Evolutionary conservation across 2,113 vertebrate genomes (phyloP).

Genomic region (Melanerpes formicivorus): DNA sequence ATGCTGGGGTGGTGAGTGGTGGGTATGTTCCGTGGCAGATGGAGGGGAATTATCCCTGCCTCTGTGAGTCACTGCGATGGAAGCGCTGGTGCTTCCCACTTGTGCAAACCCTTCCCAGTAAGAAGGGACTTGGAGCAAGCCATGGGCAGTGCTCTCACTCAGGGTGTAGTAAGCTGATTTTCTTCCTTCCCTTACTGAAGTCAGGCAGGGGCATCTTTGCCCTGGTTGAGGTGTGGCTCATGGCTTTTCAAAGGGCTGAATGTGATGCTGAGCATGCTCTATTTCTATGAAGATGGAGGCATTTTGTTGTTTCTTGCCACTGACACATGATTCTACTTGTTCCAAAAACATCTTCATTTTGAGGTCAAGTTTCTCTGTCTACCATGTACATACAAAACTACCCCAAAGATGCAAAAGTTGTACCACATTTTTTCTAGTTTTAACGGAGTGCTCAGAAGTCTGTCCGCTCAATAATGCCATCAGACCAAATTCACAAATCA

Average conservation of each 20-base stretch:
- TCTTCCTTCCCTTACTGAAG: neutral
- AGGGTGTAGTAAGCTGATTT: neutral
- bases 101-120: neutral
- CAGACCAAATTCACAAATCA: neutral
- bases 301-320: neutral
- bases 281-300: neutral
- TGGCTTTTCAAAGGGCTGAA: neutral
- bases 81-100: neutral
- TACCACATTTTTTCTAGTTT: neutral
- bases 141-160: neutral
- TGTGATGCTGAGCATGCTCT: neutral
- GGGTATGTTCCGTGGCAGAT: neutral
- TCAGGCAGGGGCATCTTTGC: neutral
- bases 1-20: fast-evolving
- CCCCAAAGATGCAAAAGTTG: neutral
- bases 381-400: neutral
- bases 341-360: neutral
- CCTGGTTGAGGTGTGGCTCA: neutral
- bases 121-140: neutral
- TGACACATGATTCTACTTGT: neutral
- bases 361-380: neutral
- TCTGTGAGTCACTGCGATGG: neutral
- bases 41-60: neutral
- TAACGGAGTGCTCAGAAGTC: neutral
- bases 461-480: neutral